phyloP scores from a whole-genome alignment of 2,888 invertebrate species.

The Allygus modestus region DNA sequence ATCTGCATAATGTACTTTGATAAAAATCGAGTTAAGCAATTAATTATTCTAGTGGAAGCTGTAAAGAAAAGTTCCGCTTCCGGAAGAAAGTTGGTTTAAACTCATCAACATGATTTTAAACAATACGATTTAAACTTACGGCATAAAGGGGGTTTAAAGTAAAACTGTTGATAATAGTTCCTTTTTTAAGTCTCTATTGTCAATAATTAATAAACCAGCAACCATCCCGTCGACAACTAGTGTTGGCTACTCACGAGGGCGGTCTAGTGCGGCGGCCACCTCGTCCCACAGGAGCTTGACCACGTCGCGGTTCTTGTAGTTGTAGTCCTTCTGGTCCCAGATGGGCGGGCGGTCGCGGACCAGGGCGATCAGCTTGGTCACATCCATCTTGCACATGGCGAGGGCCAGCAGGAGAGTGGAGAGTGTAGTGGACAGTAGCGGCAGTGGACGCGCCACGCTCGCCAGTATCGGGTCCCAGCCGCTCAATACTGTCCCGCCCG shows the following conservation, averaged over 20 bases:
- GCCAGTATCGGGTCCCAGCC: neutral
- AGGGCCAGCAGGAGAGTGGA: neutral
- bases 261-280: slow-evolving; percentile 73
- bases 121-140: neutral
- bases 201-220: neutral
- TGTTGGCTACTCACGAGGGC: slow-evolving; percentile 71
- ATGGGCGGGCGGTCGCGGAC: slow-evolving; percentile 74
- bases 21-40: neutral
- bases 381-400: slow-evolving; percentile 72
- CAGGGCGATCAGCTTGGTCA: slow-evolving; percentile 74
- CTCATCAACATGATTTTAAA: neutral
- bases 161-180: neutral
- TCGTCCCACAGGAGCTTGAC: slow-evolving; percentile 75
- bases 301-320: slow-evolving; percentile 74
- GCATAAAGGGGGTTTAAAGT: neutral
- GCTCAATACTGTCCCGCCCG: slow-evolving; percentile 53
- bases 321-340: slow-evolving; percentile 74
- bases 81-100: neutral
- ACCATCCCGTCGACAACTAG: neutral
- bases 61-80: neutral
- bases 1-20: neutral
- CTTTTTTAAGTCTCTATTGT: neutral
- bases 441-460: neutral
- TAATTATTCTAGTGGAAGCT: neutral
- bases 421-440: neutral